Conservation (phyloP, 2,888 invertebrate species). For the Fragum fragum region DNA sequence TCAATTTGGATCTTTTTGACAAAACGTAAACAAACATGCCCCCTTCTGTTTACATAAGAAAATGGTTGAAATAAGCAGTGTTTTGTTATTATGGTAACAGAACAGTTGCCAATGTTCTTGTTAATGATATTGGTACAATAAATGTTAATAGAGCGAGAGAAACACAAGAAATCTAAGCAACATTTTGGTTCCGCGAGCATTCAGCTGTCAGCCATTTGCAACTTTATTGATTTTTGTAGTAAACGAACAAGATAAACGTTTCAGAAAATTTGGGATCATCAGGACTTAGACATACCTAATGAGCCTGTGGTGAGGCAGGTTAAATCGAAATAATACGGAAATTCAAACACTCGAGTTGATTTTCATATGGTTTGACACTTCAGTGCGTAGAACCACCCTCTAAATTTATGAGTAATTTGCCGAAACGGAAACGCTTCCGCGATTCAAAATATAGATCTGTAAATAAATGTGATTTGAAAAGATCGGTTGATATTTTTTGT, state of each 20-base stretch:
- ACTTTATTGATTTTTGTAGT: slow-evolving; percentile 2
- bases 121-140: not conserved
- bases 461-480: not conserved
- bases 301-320: not conserved
- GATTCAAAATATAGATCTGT: slow-evolving; percentile 36
- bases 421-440: slow-evolving; percentile 57
- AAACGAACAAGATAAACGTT: not conserved
- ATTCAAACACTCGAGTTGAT: not conserved
- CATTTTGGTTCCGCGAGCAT: slow-evolving; percentile 2
- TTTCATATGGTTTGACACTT: slow-evolving; percentile 58
- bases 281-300: not conserved
- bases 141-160: not conserved
- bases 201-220: slow-evolving; percentile 43
- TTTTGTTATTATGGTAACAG: too few relatives aligned
- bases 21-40: slow-evolving; percentile 24
- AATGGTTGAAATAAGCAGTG: too few relatives aligned
- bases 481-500: not conserved
- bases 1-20: not conserved
- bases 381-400: slow-evolving; percentile 80
- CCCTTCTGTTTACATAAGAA: not conserved
- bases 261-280: not conserved
- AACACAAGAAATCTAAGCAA: not conserved
- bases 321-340: not conserved
- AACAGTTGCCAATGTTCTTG: too few relatives aligned
- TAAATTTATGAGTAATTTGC: slow-evolving; percentile 61